These are phyloP conservation scores for Corythucha ciliata DNA, from an alignment of 2,888 invertebrate species.

Conservation along the genomic window DNA sequence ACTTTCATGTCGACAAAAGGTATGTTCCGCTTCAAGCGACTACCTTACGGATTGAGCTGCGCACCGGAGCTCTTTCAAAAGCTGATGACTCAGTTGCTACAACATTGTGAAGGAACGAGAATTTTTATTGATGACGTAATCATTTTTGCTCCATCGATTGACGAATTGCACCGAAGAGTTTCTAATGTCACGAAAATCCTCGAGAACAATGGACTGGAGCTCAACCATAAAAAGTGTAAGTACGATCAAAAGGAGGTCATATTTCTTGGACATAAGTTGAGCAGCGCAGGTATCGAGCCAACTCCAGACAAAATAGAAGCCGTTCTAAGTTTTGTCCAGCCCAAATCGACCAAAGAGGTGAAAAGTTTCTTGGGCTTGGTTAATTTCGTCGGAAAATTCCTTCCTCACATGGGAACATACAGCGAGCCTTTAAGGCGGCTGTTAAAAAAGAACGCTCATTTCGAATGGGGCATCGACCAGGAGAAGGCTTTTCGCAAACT, in stretches of 20 bases:
- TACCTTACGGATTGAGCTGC: constrained; percentile 3
- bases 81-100: not conserved
- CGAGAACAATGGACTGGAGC: not conserved
- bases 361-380: not conserved
- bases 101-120: not conserved
- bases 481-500: not conserved
- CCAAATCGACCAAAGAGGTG: not conserved
- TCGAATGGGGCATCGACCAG: not conserved
- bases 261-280: not conserved
- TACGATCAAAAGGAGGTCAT: not conserved
- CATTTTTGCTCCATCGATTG: not conserved
- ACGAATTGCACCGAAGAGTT: not conserved
- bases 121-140: not conserved
- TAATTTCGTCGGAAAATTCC: not conserved
- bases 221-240: not conserved
- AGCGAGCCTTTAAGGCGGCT: not conserved
- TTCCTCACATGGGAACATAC: not conserved
- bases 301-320: not conserved
- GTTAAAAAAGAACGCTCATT: constrained; percentile 1
- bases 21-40: not conserved
- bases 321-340: not conserved
- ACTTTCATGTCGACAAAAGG: not conserved
- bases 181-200: not conserved
- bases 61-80: constrained; percentile 12
- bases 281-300: not conserved